phyloP scores from a whole-genome alignment of 2,113 vertebrate species.

The Lipophrys pholis region DNA sequence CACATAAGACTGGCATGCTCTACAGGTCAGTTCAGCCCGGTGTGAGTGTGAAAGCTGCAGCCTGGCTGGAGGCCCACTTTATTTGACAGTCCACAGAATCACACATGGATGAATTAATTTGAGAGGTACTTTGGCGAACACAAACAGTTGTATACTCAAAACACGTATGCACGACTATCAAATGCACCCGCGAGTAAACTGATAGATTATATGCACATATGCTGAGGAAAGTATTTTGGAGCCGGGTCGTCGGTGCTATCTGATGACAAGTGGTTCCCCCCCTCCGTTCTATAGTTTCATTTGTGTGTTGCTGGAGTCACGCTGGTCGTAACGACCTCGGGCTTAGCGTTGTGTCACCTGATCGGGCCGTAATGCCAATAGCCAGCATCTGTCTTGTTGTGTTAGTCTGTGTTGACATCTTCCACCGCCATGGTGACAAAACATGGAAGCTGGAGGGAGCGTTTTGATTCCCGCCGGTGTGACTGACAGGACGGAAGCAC shows the following conservation, averaged over 20 bases:
- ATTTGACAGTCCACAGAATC: not conserved
- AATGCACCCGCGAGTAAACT: not conserved
- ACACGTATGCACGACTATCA: not conserved
- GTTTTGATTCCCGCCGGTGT: conserved; percentile 37
- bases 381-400: conserved; percentile 68
- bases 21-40: conserved; percentile 88
- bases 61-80: conserved; percentile 17
- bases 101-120: not conserved
- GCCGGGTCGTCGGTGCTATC: conserved; percentile 2
- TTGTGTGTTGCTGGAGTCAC: conserved; percentile 48
- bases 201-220: conserved; percentile 5
- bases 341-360: conserved; percentile 62
- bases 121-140: conserved; percentile 5
- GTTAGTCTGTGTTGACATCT: conserved; percentile 73
- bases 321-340: conserved; percentile 22
- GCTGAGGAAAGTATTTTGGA: conserved; percentile 33
- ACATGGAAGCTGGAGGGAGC: conserved; percentile 56
- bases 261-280: conserved; percentile 42
- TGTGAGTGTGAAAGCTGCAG: conserved; percentile 18
- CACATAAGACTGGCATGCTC: conserved; percentile 89
- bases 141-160: not conserved
- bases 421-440: conserved; percentile 78
- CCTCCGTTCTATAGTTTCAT: conserved; percentile 37
- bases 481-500: conserved; percentile 26
- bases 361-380: conserved; percentile 62